Evolutionary conservation across 2,113 vertebrate genomes (phyloP), one percentile per base, ranked within the genome.

Genomic region (Paraplagusia blochii): DNA sequence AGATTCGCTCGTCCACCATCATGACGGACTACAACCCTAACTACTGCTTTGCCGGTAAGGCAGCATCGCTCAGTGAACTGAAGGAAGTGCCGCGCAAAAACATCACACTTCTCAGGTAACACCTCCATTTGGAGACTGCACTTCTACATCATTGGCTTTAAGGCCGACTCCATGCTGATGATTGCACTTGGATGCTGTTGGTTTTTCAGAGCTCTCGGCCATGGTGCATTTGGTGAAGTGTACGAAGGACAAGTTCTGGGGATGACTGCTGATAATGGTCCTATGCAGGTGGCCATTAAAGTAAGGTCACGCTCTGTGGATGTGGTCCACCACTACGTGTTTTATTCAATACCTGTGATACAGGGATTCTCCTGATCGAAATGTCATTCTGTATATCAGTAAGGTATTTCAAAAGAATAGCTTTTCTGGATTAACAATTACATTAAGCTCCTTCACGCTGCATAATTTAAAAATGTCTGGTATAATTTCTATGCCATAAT

Each of bases 11-110:
- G 0, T 96, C 94, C 39, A 90, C 91, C 81, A 93, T 95, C 77
- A 95, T 93, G 92, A 98, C 94, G 0, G 93, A 95, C 75, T 94
- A 94, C 86, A 95, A 94, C 57, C 94, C 93, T n/a, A 94, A 96
- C 87, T 96, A 95, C 85, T 95, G 93, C 89, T 96, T 93, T 11
- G 84, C 91, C 2, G 94, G 94, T 17, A 95, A 95, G 69, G 89
- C 89, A 0, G 84, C 90, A 4, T 90, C 92, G 0, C 88, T 95
- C 50, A 84, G 86, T 0, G 94, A 95, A 58, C 90, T 95, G 40
- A 95, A 92, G 47, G 94, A 98, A 81, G 93, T 96, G 10, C 94
- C 93, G 0, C 90, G 93, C 71, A 94, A 91, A 77, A 96, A 93
- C 81, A 94, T 97, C 84, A 92, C 91, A 11, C 89, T 97, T 46